These are phyloP conservation scores for Thomomys bottae DNA, from an alignment of 2,113 vertebrate genomes.

Conservation along the genomic window DNA sequence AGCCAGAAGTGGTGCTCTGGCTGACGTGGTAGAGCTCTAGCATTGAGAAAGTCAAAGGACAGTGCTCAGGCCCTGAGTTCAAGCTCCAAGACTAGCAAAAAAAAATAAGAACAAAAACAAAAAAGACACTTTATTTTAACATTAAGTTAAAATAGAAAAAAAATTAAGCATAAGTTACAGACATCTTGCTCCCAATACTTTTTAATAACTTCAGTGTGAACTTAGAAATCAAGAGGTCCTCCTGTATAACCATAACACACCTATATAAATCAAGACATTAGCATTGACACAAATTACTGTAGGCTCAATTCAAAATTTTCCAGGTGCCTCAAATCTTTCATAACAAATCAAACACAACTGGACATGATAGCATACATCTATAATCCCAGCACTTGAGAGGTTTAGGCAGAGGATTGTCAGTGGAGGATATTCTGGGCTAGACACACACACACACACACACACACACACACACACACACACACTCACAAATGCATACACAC, in stretches of 20 bases:
- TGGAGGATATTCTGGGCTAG: too few species aligned
- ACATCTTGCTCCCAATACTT: background rate
- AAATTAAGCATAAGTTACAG: background rate
- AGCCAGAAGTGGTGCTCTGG: too few species aligned
- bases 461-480: background rate
- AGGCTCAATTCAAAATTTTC: background rate
- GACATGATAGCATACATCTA: too few species aligned
- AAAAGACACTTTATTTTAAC: too few species aligned
- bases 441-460: background rate
- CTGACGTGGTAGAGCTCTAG: too few species aligned
- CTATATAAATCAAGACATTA: slow-evolving; percentile 17
- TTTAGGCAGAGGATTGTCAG: too few species aligned
- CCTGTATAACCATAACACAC: background rate
- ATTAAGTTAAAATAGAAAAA: too few species aligned
- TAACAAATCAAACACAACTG: background rate
- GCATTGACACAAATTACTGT: background rate
- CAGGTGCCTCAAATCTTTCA: background rate
- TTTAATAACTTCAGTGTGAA: background rate
- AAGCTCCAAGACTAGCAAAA: too few species aligned
- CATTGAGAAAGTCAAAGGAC: too few species aligned
- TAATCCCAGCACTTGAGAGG: too few species aligned
- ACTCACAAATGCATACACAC: background rate
- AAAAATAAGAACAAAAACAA: too few species aligned
- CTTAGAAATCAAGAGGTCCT: background rate
- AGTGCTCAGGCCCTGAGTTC: too few species aligned